Evolutionary conservation across 2,888 invertebrate species (phyloP), one percentile per base, ranked within the genome.

Genomic region (Apodemia zela): DNA sequence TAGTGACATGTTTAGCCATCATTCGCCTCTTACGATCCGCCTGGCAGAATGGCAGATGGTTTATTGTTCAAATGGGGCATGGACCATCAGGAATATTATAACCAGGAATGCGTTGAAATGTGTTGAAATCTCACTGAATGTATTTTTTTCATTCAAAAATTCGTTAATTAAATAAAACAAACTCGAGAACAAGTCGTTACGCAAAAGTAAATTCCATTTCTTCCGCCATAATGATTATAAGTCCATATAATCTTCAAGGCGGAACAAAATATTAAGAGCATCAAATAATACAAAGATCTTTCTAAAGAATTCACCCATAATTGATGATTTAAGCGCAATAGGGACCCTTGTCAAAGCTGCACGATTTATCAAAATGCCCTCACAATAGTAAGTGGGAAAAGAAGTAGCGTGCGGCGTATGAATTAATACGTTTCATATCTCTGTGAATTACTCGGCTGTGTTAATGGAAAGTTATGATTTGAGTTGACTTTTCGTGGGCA

Each of bases 351-450:
- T 65, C 62, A 61, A 59, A 64, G 29, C 59, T 60, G 61, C 59
- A 64, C 64, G 65, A 67, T 67, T 67, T 63, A 66, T 65, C 64
- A 67, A 63, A 61, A 63, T 61, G 21, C 51, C 42, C 59, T 47
- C 47, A 65, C 64, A 67, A 60, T 63, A 61, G 60, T 60, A 60
- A 59, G 59, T 47, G 45, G 25, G 25, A 42, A 54, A 45, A 58
- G 18, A 42, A 51, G 17, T 57, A 45, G 35, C 25, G 38, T 35
- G 54, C 21, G 25, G 54, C 33, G 51, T 49, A 49, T 51, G 51
- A 42, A 42, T 42, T 42, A 51, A 21, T 51, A 51, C 6, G 25
- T 21, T 25, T 15, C 47, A 51, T 13, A 51, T 51, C 21, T 51
- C 5, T 51, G 21, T 11, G 25, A 18, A 21, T 51, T 13, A 51